Conservation (phyloP, 2,797 vertebrate genomes). For the Coracias cyanogaster region DNA sequence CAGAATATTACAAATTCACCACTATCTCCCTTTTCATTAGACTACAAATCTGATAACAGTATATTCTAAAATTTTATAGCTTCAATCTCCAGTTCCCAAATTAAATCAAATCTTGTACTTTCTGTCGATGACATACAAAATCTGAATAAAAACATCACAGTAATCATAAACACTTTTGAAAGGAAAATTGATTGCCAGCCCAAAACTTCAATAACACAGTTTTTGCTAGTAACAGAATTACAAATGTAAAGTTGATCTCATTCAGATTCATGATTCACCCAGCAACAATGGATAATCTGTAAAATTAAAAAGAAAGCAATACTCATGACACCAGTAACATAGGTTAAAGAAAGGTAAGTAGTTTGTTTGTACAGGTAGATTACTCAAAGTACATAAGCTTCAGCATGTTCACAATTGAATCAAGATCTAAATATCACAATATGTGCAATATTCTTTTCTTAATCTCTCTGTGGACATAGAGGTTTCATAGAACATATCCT, state of each 20-base stretch:
- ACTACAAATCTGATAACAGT: not conserved
- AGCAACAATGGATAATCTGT: not conserved
- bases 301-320: not conserved
- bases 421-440: not conserved
- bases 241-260: not conserved
- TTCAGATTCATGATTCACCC: not conserved
- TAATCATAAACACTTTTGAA: not conserved
- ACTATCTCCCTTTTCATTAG: not conserved
- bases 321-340: not conserved
- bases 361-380: not conserved
- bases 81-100: not conserved
- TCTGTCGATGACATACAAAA: not conserved
- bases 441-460: not conserved
- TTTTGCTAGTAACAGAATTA: not conserved
- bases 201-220: not conserved
- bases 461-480: not conserved
- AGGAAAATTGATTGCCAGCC: not conserved
- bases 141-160: not conserved
- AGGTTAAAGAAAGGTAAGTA: not conserved
- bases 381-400: not conserved
- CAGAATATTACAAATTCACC: not conserved
- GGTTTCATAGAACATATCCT: not conserved
- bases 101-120: not conserved
- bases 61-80: not conserved
- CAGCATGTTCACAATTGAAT: not conserved